phyloP scores from a whole-genome alignment of 2,113 vertebrate species.

The Spheniscus mendiculus region DNA sequence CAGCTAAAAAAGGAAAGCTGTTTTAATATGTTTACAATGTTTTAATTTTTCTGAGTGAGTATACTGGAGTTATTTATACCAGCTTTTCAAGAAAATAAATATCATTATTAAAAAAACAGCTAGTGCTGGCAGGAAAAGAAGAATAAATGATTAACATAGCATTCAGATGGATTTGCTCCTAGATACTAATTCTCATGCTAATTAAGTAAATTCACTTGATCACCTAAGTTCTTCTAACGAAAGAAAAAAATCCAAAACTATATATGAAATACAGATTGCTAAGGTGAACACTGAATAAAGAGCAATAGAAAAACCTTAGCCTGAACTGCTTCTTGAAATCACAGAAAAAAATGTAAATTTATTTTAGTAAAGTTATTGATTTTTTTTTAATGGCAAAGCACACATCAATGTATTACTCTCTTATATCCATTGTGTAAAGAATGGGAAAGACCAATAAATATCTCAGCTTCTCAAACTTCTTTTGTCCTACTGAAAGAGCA shows the following conservation, averaged over 20 bases:
- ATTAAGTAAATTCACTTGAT: neutral
- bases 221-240: neutral
- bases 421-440: neutral
- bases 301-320: neutral
- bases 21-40: neutral
- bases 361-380: neutral
- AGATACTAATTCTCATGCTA: neutral
- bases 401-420: neutral
- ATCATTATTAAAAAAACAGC: neutral
- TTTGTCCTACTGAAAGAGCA: neutral
- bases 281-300: neutral
- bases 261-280: neutral
- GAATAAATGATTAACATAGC: neutral
- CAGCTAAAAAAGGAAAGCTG: neutral
- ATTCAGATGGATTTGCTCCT: neutral
- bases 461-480: neutral
- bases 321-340: neutral
- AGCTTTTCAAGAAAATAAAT: neutral
- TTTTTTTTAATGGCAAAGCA: neutral
- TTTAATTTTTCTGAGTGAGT: neutral
- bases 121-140: neutral
- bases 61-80: neutral
- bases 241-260: neutral
- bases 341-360: neutral
- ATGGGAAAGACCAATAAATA: neutral